phyloP scores from a whole-genome alignment of 2,113 vertebrate species.

The Mohoua ochrocephala region DNA sequence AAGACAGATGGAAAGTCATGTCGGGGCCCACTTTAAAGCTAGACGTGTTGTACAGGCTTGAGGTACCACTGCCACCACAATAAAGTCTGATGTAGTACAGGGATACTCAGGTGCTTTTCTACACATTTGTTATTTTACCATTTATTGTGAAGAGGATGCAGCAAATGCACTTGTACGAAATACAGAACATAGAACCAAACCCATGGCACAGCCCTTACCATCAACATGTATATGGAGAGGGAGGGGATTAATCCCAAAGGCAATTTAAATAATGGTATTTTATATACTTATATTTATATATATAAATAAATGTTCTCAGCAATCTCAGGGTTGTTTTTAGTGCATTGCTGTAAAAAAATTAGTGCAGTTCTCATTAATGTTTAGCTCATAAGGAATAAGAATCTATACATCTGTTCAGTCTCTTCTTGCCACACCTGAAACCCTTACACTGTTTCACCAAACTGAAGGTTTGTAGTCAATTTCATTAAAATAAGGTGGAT shows the following conservation, averaged over 20 bases:
- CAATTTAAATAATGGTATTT: constrained; percentile 93
- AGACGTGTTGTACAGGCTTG: not conserved
- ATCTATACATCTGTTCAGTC: constrained; percentile 73
- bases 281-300: constrained; percentile 84
- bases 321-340: constrained; percentile 86
- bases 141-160: constrained; percentile 64
- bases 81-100: constrained; percentile 23
- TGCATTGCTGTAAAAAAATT: constrained; percentile 95
- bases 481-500: constrained; percentile 74
- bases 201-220: constrained; percentile 68
- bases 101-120: constrained; percentile 43
- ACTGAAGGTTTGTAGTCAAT: constrained; percentile 67
- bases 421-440: constrained; percentile 73
- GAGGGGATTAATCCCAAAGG: constrained; percentile 85
- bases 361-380: constrained; percentile 91
- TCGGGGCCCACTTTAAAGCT: not conserved
- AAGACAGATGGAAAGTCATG: not conserved
- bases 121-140: constrained; percentile 20
- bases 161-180: constrained; percentile 58
- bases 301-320: constrained; percentile 94
- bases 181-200: constrained; percentile 61
- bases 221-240: constrained; percentile 58
- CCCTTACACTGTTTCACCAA: constrained; percentile 62
- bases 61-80: constrained; percentile 28
- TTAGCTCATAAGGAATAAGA: constrained; percentile 82